Evolutionary conservation across 2,113 vertebrate genomes (phyloP).

Genomic region (Orientallactaga bullata): DNA sequence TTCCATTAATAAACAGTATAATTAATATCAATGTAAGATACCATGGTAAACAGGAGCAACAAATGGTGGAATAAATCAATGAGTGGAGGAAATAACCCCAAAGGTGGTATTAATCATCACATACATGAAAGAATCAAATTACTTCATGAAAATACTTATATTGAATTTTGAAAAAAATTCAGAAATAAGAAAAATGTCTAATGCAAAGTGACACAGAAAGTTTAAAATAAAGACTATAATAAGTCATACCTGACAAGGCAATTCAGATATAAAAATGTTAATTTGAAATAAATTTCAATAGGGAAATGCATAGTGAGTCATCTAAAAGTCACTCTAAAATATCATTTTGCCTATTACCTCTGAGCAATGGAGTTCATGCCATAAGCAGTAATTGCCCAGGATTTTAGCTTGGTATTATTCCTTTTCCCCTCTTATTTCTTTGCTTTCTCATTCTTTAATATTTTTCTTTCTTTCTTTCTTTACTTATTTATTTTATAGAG

Average conservation of each 20-base stretch:
- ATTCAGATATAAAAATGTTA: neutral
- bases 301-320: neutral
- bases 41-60: neutral
- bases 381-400: too few species aligned
- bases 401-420: too few species aligned
- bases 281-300: conserved; percentile 15
- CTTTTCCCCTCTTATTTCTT: too few species aligned
- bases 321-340: too few species aligned
- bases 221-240: conserved; percentile 23
- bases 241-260: neutral
- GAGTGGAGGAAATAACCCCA: neutral
- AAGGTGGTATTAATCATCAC: neutral
- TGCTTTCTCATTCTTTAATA: too few species aligned
- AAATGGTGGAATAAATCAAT: neutral
- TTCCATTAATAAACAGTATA: neutral
- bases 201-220: neutral
- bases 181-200: neutral
- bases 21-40: neutral
- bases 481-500: too few species aligned
- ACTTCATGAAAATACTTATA: neutral
- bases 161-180: neutral
- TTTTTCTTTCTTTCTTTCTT: too few species aligned
- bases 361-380: too few species aligned
- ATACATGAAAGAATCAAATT: neutral
- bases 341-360: too few species aligned